Evolutionary conservation across 2,888 invertebrate genomes (phyloP).

Genomic region (Xestia sexstrigata): DNA sequence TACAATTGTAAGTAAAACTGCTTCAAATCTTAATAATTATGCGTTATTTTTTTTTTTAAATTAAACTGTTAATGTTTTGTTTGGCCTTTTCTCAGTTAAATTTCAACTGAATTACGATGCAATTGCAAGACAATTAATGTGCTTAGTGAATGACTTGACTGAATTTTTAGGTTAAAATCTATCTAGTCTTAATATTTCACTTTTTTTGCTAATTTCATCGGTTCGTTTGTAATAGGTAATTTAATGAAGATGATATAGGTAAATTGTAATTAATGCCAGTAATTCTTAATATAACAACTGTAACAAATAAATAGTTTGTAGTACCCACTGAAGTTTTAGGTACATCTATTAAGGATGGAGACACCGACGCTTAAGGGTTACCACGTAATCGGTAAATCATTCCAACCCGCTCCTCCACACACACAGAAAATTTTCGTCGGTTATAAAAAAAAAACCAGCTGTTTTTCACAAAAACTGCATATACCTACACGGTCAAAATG

Average conservation of each 20-base stretch:
- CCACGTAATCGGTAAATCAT: too few species aligned
- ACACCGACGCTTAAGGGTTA: too few species aligned
- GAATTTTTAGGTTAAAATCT: constrained; percentile 82
- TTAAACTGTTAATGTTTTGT: constrained; percentile 45
- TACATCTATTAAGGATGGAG: constrained; percentile 7
- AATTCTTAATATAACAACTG: constrained; percentile 69
- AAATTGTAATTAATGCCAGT: constrained; percentile 63
- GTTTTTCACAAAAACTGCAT: too few species aligned
- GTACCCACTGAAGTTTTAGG: constrained; percentile 69
- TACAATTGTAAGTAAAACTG: constrained; percentile 56
- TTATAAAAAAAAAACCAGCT: too few species aligned
- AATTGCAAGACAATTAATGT: constrained; percentile 67
- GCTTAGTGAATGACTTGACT: constrained; percentile 83
- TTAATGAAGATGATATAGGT: constrained; percentile 53
- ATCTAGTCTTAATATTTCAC: constrained; percentile 82
- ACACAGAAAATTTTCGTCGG: too few species aligned
- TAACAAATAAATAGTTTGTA: constrained; percentile 73
- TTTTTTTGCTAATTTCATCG: constrained; percentile 66
- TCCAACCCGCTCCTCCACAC: too few species aligned
- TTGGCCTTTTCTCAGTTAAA: constrained; percentile 28
- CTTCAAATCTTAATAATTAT: constrained; percentile 45
- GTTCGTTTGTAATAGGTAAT: constrained; percentile 68
- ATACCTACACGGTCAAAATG: too few species aligned
- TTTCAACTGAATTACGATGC: constrained; percentile 49
- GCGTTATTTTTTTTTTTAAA: constrained; percentile 18